Conservation (phyloP, 2,113 vertebrate genomes). For the Delphinapterus leucas region DNA sequence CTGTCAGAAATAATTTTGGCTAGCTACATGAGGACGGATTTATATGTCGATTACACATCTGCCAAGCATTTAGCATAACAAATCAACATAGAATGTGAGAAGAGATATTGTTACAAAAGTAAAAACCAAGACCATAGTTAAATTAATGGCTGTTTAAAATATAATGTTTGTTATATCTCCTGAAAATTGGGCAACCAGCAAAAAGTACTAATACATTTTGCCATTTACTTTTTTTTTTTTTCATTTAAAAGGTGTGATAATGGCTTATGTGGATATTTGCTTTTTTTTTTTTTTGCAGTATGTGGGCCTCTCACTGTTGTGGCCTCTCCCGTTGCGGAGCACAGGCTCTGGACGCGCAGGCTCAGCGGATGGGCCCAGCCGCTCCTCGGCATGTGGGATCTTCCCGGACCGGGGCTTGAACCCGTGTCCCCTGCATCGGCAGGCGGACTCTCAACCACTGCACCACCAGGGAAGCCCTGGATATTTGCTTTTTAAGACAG, state of each 20-base stretch:
- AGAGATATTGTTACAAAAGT: constrained; percentile 52
- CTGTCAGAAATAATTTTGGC: constrained; percentile 65
- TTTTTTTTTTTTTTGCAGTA: background rate
- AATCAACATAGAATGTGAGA: constrained; percentile 62
- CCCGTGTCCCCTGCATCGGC: no score
- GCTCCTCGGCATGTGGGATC: no score
- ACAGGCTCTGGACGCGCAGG: no score
- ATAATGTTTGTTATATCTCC: background rate
- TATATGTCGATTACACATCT: constrained; percentile 63
- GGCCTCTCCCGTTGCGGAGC: no score
- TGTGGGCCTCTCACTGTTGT: no score
- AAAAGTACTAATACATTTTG: background rate
- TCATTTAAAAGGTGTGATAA: background rate
- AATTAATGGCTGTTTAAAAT: background rate
- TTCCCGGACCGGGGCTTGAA: no score
- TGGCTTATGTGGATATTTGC: background rate
- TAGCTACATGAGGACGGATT: constrained; percentile 5
- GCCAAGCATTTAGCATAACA: constrained; percentile 69
- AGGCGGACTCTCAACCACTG: no score
- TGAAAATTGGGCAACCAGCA: background rate
- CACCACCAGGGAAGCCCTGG: no score
- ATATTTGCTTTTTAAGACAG: background rate
- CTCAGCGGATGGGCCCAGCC: no score
- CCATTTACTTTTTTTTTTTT: background rate
- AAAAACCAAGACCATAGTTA: constrained; percentile 60